Conservation (phyloP, 2,888 invertebrate genomes). For the Cephus spinipes region DNA sequence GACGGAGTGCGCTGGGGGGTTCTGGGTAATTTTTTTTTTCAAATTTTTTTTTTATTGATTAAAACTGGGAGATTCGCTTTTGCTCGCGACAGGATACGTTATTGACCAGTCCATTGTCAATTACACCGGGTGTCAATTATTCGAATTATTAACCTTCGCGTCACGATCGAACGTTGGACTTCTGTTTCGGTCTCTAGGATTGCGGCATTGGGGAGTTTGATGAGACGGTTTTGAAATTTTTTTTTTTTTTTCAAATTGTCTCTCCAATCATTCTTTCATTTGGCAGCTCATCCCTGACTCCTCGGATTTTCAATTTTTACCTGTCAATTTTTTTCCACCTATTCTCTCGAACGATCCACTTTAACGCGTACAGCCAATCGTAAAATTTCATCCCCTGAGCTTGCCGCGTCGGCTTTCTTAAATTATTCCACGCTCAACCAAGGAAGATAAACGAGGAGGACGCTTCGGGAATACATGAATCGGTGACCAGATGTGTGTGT, state of each 20-base stretch:
- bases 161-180: too few relatives aligned
- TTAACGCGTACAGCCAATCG: neutral
- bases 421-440: neutral
- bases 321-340: neutral
- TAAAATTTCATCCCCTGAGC: neutral
- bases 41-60: neutral
- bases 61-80: neutral
- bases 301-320: neutral
- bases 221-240: too few relatives aligned
- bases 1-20: too few relatives aligned
- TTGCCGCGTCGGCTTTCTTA: neutral
- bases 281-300: neutral
- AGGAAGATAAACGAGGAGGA: neutral
- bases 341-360: neutral
- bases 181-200: neutral
- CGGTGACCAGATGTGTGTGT: neutral
- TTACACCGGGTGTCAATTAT: too few relatives aligned
- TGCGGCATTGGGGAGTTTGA: neutral
- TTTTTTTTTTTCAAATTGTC: neutral
- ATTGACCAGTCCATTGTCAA: neutral
- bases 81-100: neutral
- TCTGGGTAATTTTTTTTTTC: neutral
- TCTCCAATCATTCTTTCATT: neutral
- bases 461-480: neutral
- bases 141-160: too few relatives aligned